Conservation (phyloP, 2,888 invertebrate genomes). For the Drosophila borealis region DNA sequence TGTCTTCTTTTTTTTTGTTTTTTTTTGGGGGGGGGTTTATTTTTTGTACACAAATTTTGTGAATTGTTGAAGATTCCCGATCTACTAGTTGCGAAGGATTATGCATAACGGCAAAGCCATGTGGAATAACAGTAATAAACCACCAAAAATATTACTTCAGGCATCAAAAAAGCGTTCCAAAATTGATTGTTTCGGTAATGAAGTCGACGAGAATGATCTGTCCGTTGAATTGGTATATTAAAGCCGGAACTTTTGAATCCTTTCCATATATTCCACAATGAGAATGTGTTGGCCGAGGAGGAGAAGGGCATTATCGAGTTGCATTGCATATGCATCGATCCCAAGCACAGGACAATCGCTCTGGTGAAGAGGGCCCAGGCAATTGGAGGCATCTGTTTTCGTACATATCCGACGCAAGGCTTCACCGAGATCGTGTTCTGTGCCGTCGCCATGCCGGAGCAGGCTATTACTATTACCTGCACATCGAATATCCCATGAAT, state of each 20-base stretch:
- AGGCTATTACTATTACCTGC: no score
- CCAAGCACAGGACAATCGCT: constrained; percentile 96
- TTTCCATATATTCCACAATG: neutral
- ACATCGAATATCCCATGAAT: no score
- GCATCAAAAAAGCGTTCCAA: neutral
- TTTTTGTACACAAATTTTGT: neutral
- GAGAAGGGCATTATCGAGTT: neutral
- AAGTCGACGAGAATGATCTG: constrained; percentile 9
- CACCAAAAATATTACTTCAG: neutral
- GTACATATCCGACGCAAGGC: constrained; percentile 95
- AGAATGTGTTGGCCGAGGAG: constrained; percentile 5
- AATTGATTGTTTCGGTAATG: neutral
- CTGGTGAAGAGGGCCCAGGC: constrained; percentile 93
- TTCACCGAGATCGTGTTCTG: constrained; percentile 99
- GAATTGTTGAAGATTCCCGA: neutral
- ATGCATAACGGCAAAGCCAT: constrained; percentile 1
- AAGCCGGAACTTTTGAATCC: neutral
- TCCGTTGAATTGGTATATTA: neutral
- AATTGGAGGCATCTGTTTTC: constrained; percentile 98
- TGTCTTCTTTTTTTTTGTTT: constrained; percentile 1
- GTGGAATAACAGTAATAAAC: neutral
- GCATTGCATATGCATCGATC: constrained; percentile 87
- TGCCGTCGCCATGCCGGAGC: constrained; percentile 97
- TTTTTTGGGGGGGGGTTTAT: no score
- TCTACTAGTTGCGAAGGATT: neutral